Evolutionary conservation across 2,113 vertebrate species (phyloP), one percentile per base, ranked within the genome.

Genomic region (Archocentrus centrarchus): DNA sequence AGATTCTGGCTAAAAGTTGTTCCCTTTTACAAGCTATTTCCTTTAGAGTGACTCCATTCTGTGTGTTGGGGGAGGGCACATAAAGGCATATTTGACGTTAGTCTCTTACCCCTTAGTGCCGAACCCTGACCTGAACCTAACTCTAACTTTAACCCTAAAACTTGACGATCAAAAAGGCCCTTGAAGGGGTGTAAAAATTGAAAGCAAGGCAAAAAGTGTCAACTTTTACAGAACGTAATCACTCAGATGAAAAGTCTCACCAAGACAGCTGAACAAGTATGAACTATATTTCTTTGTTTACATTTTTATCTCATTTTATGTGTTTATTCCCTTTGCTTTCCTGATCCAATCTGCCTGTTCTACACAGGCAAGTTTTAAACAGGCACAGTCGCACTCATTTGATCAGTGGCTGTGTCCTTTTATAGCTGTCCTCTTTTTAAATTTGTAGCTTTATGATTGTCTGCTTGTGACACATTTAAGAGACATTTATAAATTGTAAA

Each of bases 381-480:
- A 13, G 66, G 44, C 24, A 32, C 24, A 0, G 20, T 70, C 5
- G 0, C 44, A 70, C 24, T 50, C 24, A 5, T 73, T 7, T 20
- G 10, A 13, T 53, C 1, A 0, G 66, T 20, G 4, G 24, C 66
- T 20, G 66, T 32, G 24, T 73, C 66, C 66, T 73, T 73, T 73
- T 32, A 73, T 73, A 73, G 24, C 66, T 53, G 44, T 20, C 44
- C 66, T 53, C 66, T 73, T 73, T 73, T 53, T 24, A 53, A 53
- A 47, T 30, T 24, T 30, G 44, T 44, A 73, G 24, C 44, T 73
- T 20, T 53, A 73, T 44, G 66, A 53, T 13, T 3, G 44, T 24
- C 66, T 73, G 44, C 66, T 73, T 53, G 44, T 20, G 44, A 73
- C 66, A 73, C 44, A 73, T 73, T 73, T 73, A 70, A 18, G 44